Evolutionary conservation across 1,140 invertebrate genomes (phyloP).

Genomic region (Drosophila oshimai): DNA sequence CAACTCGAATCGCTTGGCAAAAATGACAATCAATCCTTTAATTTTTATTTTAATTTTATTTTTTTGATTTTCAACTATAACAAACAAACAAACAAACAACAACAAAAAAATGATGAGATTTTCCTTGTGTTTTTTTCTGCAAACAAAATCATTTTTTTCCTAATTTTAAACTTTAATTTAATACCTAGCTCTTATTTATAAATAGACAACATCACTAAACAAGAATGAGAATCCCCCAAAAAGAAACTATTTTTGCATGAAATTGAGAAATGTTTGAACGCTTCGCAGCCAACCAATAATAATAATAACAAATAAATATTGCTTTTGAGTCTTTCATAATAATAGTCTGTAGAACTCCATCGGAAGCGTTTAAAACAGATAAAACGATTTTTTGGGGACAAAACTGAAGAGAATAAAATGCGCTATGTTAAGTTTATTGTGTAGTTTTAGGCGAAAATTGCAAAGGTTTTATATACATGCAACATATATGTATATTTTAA

Average conservation of each 20-base stretch:
- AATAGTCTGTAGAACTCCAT: conserved; percentile 14
- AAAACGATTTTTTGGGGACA: conserved; percentile 20
- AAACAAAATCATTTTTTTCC: conserved; percentile 54
- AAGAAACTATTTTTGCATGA: conserved; percentile 43
- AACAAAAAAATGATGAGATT: conserved; percentile 11
- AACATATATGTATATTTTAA: conserved; percentile 28
- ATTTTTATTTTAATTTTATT: neutral
- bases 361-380: conserved; percentile 22
- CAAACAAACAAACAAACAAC: conserved; percentile 11
- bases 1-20: conserved; percentile 66
- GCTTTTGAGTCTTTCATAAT: conserved; percentile 78
- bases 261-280: conserved; percentile 33
- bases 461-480: conserved; percentile 58
- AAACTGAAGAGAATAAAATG: conserved; percentile 34
- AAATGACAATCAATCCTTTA: conserved; percentile 5
- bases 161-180: conserved; percentile 58
- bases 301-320: conserved; percentile 55
- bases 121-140: conserved; percentile 38
- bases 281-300: conserved; percentile 21
- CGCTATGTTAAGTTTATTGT: conserved; percentile 79
- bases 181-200: conserved; percentile 60
- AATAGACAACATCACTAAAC: conserved; percentile 27
- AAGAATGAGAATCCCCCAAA: neutral
- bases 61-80: conserved; percentile 15
- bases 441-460: conserved; percentile 74